Conservation (phyloP, 2,113 vertebrate genomes). For the Urocynchramus pylzowi region DNA sequence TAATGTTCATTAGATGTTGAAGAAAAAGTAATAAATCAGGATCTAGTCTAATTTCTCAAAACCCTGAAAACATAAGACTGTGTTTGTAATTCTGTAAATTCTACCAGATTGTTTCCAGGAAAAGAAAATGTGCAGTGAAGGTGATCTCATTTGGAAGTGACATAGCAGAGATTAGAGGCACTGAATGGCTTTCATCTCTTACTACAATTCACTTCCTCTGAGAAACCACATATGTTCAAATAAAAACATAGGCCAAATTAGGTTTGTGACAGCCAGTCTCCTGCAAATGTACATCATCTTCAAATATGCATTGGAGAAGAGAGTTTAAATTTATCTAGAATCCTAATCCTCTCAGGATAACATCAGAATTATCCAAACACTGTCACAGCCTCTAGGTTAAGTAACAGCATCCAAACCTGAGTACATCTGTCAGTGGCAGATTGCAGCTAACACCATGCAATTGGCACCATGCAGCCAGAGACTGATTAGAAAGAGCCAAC, state of each 20-base stretch:
- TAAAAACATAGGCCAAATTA: conserved; percentile 36
- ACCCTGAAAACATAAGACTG: not conserved
- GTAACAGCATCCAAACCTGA: conserved; percentile 51
- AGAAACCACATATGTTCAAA: conserved; percentile 42
- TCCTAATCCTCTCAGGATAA: conserved; percentile 57
- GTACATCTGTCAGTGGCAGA: conserved; percentile 62
- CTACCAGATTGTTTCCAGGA: not conserved
- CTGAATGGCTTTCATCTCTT: conserved; percentile 41
- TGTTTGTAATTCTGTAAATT: not conserved
- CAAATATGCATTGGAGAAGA: not conserved
- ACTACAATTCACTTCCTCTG: conserved; percentile 21
- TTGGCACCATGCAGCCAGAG: conserved; percentile 6
- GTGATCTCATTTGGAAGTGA: conserved; percentile 11
- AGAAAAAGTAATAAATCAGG: not conserved
- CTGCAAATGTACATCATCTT: conserved; percentile 52
- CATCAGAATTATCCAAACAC: conserved; percentile 40
- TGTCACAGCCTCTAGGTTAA: conserved; percentile 34
- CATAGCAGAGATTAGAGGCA: conserved; percentile 25
- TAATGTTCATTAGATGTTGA: not conserved
- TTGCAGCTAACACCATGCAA: conserved; percentile 18
- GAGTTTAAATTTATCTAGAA: conserved; percentile 31
- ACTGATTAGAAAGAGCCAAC: not conserved
- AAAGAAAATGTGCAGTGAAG: conserved; percentile 1
- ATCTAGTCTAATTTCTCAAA: not conserved
- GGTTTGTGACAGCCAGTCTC: not conserved